Conservation (phyloP, 1,140 invertebrate species). For the Ceratitis capitata region DNA sequence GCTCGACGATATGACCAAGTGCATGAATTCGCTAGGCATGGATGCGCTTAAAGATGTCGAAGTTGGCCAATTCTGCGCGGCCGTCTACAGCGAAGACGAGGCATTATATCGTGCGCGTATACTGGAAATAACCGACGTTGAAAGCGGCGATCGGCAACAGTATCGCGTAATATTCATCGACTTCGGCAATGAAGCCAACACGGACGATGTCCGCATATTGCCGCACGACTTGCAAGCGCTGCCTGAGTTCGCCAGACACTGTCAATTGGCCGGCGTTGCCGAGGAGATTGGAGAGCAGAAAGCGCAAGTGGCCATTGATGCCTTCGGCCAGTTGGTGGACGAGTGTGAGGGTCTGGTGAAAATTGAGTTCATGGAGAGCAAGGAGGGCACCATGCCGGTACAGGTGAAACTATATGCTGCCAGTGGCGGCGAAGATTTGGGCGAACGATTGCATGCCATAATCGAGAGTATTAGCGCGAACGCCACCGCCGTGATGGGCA, state of each 20-base stretch:
- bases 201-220: constrained; percentile 70
- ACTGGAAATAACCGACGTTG: constrained; percentile 43
- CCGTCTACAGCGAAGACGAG: constrained; percentile 48
- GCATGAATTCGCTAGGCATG: constrained; percentile 47
- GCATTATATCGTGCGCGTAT: constrained; percentile 55
- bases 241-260: constrained; percentile 71
- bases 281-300: neutral
- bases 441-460: constrained; percentile 48
- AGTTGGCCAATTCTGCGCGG: constrained; percentile 51
- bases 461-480: constrained; percentile 38
- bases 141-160: neutral
- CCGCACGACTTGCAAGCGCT: constrained; percentile 72
- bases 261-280: constrained; percentile 49
- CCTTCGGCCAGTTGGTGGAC: constrained; percentile 52
- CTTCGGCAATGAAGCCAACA: constrained; percentile 75
- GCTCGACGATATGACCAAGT: constrained; percentile 50
- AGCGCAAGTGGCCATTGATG: constrained; percentile 43
- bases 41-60: constrained; percentile 39
- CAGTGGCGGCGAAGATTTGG: constrained; percentile 49
- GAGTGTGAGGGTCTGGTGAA: constrained; percentile 59
- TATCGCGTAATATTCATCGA: constrained; percentile 75
- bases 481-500: constrained; percentile 39
- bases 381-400: constrained; percentile 40
- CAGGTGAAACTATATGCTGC: constrained; percentile 49
- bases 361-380: constrained; percentile 53